phyloP scores from a whole-genome alignment of 2,797 vertebrate genomes.

The Acrossocheilus fasciatus region DNA sequence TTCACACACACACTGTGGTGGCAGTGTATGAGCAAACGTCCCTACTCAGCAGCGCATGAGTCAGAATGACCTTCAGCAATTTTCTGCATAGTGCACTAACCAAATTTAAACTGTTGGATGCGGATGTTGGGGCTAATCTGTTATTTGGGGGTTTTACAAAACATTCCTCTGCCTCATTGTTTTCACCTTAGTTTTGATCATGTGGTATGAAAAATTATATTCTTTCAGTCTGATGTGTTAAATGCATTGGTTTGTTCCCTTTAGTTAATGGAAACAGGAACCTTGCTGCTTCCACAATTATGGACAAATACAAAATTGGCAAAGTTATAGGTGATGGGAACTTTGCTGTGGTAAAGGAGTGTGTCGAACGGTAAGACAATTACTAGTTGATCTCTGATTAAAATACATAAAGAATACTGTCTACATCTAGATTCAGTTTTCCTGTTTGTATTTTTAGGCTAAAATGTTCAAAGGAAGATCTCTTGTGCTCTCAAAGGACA shows the following conservation, averaged over 20 bases:
- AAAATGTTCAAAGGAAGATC: background rate
- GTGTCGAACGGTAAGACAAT: constrained; percentile 86
- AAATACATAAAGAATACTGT: background rate
- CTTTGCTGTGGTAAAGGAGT: constrained; percentile 97
- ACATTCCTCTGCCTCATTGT: background rate
- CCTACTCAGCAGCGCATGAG: constrained; percentile 36
- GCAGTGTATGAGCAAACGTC: constrained; percentile 39
- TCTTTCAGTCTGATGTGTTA: background rate
- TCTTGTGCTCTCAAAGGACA: constrained; percentile 2
- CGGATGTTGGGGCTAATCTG: background rate
- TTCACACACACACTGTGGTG: constrained; percentile 29
- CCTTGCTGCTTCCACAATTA: constrained; percentile 79
- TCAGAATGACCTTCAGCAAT: constrained; percentile 39
- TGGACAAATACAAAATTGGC: constrained; percentile 93
- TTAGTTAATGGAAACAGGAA: constrained; percentile 90
- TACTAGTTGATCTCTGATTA: background rate
- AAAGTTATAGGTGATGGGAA: constrained; percentile 98
- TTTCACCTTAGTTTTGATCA: background rate
- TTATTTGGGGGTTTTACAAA: background rate
- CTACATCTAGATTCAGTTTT: background rate
- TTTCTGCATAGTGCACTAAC: constrained; percentile 27
- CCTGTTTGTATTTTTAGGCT: background rate
- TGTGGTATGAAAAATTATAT: background rate
- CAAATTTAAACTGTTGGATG: background rate
- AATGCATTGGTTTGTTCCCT: constrained; percentile 13